Conservation (phyloP, 2,113 vertebrate genomes). For the Etia nguti region DNA sequence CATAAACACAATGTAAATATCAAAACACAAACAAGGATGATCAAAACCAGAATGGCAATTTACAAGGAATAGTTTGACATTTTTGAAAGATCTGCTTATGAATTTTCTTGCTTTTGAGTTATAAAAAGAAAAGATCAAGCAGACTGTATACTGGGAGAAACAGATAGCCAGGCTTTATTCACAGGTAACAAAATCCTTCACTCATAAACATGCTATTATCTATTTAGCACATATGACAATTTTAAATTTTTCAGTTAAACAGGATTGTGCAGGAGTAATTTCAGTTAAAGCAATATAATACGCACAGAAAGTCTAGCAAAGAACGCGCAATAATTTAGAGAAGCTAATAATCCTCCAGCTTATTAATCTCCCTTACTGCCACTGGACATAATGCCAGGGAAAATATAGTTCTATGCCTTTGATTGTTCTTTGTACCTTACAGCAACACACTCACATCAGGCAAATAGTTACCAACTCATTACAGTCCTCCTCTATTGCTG, state of each 20-base stretch:
- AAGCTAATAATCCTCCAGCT: constrained; percentile 27
- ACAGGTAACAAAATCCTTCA: neutral
- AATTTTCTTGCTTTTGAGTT: neutral
- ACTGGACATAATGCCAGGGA: constrained; percentile 32
- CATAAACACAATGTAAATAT: neutral
- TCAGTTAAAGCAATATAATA: neutral
- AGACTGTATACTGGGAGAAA: neutral
- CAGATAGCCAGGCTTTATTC: neutral
- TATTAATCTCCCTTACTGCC: constrained; percentile 54
- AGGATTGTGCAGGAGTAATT: neutral
- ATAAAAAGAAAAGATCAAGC: neutral
- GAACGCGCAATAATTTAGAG: neutral
- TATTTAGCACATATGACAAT: neutral
- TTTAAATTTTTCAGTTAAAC: neutral
- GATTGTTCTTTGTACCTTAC: constrained; percentile 46
- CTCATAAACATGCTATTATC: neutral
- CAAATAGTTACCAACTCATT: constrained; percentile 59
- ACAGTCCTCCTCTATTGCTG: constrained; percentile 42
- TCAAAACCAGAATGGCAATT: neutral
- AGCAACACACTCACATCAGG: constrained; percentile 43
- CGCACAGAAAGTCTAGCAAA: neutral
- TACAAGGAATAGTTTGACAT: neutral
- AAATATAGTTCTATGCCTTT: constrained; percentile 39
- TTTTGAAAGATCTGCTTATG: neutral
- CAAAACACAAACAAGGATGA: neutral